These are phyloP conservation scores for Ammodytes marinus DNA, from an alignment of 2,113 vertebrate genomes.

Conservation along the genomic window DNA sequence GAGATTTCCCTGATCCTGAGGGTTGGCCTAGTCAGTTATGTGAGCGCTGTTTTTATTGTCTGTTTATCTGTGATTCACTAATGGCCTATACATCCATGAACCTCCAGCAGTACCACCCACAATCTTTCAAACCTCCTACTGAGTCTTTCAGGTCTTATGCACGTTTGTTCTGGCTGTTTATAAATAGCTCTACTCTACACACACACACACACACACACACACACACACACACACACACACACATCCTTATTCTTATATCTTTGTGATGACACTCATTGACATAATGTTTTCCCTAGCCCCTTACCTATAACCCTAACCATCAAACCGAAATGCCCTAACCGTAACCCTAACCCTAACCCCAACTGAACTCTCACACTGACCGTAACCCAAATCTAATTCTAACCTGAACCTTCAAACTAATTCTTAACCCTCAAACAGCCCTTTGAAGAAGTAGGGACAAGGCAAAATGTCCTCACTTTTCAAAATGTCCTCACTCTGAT, in stretches of 20 bases:
- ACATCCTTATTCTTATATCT: background rate
- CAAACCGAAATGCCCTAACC: no score
- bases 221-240: conserved; percentile 1
- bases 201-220: conserved; percentile 8
- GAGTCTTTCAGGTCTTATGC: conserved; percentile 34
- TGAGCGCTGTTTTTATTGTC: conserved; percentile 36
- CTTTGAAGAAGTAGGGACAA: no score
- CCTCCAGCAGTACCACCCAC: conserved; percentile 24
- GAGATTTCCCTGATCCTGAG: conserved; percentile 43
- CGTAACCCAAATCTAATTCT: no score
- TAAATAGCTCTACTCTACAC: conserved; percentile 49
- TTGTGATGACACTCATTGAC: no score
- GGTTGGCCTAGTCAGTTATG: conserved; percentile 60
- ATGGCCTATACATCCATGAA: conserved; percentile 62
- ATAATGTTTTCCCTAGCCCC: no score
- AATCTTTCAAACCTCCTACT: conserved; percentile 3
- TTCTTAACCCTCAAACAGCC: no score
- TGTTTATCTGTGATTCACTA: conserved; percentile 59
- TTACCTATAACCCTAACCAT: no score
- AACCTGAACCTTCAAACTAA: no score
- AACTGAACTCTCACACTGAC: no score
- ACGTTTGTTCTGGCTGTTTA: conserved; percentile 50
- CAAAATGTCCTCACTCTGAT: no score
- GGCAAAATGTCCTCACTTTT: no score
- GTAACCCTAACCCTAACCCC: no score